phyloP scores from a whole-genome alignment of 1,140 invertebrate species.

The Anastrepha ludens region DNA sequence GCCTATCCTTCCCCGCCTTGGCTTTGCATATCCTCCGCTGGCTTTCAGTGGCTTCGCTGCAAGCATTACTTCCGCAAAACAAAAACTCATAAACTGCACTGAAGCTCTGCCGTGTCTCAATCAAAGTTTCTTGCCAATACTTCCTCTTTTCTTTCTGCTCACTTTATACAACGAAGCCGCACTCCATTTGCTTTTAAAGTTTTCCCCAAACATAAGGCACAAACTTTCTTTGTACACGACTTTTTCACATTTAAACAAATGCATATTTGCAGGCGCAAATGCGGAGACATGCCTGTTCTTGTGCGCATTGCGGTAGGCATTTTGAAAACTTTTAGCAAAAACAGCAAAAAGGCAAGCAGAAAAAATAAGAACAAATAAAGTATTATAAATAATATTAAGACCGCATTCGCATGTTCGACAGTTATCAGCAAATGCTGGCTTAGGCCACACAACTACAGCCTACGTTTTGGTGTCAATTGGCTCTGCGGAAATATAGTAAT shows the following conservation, averaged over 20 bases:
- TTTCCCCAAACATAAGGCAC: not conserved
- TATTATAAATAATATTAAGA: slow-evolving; percentile 2
- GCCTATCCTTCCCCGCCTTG: too few relatives aligned
- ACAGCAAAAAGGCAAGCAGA: not conserved
- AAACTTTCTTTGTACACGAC: not conserved
- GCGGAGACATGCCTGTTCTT: not conserved
- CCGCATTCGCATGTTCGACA: slow-evolving; percentile 10
- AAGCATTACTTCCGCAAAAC: not conserved
- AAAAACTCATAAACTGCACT: not conserved
- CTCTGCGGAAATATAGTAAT: not conserved
- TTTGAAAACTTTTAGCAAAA: not conserved
- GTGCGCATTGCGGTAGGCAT: slow-evolving; percentile 27
- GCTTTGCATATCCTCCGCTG: too few relatives aligned
- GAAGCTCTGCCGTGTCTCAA: slow-evolving; percentile 31
- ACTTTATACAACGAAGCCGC: not conserved
- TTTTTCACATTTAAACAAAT: not conserved
- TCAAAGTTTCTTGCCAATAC: slow-evolving; percentile 22
- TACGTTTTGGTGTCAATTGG: not conserved
- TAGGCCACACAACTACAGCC: not conserved
- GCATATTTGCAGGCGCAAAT: slow-evolving; percentile 16
- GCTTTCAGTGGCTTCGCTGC: not conserved
- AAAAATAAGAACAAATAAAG: not conserved
- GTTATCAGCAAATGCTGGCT: slow-evolving; percentile 29
- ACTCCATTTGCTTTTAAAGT: slow-evolving; percentile 21
- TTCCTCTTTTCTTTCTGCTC: not conserved